phyloP scores from a whole-genome alignment of 37 sponge, comb jelly and placozoan genomes.

The Bolinopsis microptera region DNA sequence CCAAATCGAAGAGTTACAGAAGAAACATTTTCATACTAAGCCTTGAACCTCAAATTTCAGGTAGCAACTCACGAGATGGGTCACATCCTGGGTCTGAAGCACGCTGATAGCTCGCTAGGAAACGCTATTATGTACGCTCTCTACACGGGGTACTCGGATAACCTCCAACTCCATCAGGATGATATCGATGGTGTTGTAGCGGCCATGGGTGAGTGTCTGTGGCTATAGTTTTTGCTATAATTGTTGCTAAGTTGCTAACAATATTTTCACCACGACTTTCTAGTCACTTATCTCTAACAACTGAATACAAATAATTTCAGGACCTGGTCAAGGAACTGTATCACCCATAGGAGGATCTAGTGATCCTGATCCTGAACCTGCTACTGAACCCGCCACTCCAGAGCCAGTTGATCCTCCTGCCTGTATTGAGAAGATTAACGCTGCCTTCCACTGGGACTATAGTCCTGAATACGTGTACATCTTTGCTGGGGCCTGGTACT shows the following conservation, averaged over 20 bases:
- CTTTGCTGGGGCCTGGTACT: slow-evolving; percentile 33
- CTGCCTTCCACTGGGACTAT: not conserved
- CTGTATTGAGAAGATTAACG: not conserved
- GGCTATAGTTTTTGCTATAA: too few relatives aligned
- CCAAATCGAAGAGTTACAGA: too few relatives aligned
- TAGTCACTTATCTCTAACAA: too few relatives aligned
- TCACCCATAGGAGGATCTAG: not conserved
- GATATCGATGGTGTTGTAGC: slow-evolving; percentile 3
- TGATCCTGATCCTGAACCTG: not conserved
- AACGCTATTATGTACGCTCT: slow-evolving; percentile 44
- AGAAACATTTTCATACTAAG: too few relatives aligned
- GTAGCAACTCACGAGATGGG: slow-evolving; percentile 31
- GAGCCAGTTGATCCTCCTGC: not conserved
- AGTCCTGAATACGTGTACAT: not conserved
- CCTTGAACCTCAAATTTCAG: too few relatives aligned
- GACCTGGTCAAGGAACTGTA: not conserved
- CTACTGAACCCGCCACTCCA: not conserved
- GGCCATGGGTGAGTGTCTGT: too few relatives aligned
- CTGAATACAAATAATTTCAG: too few relatives aligned
- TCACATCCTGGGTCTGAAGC: slow-evolving; percentile 14
- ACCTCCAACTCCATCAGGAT: slow-evolving; percentile 6
- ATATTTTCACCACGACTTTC: too few relatives aligned
- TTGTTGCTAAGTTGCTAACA: too few relatives aligned
- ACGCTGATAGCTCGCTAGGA: not conserved
- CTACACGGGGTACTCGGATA: slow-evolving; percentile 31